phyloP scores from a whole-genome alignment of 2,888 invertebrate genomes.

The Microplitis deprimator region DNA sequence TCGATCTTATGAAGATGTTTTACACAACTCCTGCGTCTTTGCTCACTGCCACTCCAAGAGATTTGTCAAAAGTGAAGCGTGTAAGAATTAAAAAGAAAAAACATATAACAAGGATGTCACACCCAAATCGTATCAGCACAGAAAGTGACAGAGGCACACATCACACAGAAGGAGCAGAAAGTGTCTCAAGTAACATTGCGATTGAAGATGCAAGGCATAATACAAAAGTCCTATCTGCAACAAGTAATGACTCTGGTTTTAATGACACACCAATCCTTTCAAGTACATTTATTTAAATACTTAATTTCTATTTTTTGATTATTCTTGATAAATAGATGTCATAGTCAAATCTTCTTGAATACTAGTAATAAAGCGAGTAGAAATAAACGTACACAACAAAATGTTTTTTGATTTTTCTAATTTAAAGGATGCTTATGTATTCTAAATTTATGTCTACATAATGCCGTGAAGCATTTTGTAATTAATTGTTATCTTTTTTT shows the following conservation, averaged over 20 bases:
- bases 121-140: conserved; percentile 66
- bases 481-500: too few species aligned
- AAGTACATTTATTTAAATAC: conserved; percentile 60
- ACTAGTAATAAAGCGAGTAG: too few species aligned
- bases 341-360: too few species aligned
- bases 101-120: conserved; percentile 62
- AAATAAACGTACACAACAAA: too few species aligned
- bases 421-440: too few species aligned
- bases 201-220: conserved; percentile 72
- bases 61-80: conserved; percentile 65
- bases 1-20: conserved; percentile 66
- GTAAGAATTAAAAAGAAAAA: conserved; percentile 66
- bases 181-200: conserved; percentile 64
- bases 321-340: too few species aligned
- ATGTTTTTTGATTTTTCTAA: too few species aligned
- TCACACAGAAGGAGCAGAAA: conserved; percentile 61
- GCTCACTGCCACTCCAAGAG: conserved; percentile 67
- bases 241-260: conserved; percentile 89
- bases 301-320: conserved; percentile 4
- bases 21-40: conserved; percentile 67
- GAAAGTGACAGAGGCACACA: conserved; percentile 64
- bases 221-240: conserved; percentile 79
- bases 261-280: conserved; percentile 73
- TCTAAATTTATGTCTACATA: too few species aligned
- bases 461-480: too few species aligned